These are phyloP conservation scores for Chrysomela aeneicollis DNA, from an alignment of 2,888 invertebrate genomes.

Conservation along the genomic window DNA sequence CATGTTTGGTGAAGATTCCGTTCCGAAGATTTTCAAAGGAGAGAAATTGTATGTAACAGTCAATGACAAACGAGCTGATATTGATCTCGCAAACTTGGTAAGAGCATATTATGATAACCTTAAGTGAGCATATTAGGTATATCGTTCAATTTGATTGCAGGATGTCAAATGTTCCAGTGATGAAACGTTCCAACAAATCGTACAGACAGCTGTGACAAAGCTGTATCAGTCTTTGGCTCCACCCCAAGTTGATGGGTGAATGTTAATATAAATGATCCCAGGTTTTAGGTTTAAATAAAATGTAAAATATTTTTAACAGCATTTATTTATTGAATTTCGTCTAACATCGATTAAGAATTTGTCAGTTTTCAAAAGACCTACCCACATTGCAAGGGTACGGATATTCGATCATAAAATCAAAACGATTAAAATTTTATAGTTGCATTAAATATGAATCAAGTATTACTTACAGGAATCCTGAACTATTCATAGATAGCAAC, in stretches of 20 bases:
- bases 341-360: too few relatives aligned
- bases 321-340: neutral
- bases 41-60: conserved; percentile 87
- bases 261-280: neutral
- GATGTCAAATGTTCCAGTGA: conserved; percentile 84
- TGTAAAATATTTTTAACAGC: neutral
- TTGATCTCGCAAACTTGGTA: conserved; percentile 83
- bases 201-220: conserved; percentile 85
- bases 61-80: conserved; percentile 83
- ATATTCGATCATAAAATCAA: too few relatives aligned
- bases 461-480: too few relatives aligned
- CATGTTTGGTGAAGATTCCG: conserved; percentile 94
- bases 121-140: neutral
- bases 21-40: conserved; percentile 92
- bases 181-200: conserved; percentile 81
- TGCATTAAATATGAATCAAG: too few relatives aligned
- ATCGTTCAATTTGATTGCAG: conserved; percentile 60
- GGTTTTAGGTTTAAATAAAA: neutral
- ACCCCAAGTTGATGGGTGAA: conserved; percentile 41
- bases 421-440: too few relatives aligned
- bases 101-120: conserved; percentile 26
- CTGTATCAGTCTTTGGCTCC: conserved; percentile 84
- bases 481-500: too few relatives aligned
- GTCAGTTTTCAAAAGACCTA: too few relatives aligned
- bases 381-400: too few relatives aligned